These are phyloP conservation scores for Macrophya alboannulata DNA, from an alignment of 2,888 invertebrate genomes.

Conservation along the genomic window DNA sequence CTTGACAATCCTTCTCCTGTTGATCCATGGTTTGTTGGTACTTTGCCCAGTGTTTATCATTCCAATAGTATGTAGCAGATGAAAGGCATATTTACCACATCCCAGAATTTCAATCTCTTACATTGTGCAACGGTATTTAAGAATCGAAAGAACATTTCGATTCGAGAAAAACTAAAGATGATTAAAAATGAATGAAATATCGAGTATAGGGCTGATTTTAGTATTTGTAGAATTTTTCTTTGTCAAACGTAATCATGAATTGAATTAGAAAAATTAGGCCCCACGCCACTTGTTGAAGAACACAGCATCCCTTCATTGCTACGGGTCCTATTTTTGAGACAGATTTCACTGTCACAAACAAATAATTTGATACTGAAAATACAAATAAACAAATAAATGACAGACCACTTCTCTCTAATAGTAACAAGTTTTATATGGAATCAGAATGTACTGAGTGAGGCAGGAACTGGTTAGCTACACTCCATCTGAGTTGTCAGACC, in stretches of 20 bases:
- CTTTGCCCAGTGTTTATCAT: constrained; percentile 23
- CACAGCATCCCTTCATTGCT: constrained; percentile 4
- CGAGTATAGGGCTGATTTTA: not conserved
- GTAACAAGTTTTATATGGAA: not conserved
- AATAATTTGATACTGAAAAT: not conserved
- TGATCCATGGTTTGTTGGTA: constrained; percentile 70
- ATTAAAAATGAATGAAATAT: not conserved
- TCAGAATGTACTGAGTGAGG: not conserved
- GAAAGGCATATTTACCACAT: not conserved
- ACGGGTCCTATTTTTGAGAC: not conserved
- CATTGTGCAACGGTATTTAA: not conserved
- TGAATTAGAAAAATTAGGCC: not conserved
- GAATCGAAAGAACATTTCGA: not conserved
- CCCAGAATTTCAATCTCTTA: not conserved
- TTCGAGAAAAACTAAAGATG: not conserved
- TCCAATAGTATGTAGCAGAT: not conserved
- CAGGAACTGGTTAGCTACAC: not conserved
- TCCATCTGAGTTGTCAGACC: constrained; percentile 24
- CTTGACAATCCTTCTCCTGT: constrained; percentile 72
- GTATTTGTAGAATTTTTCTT: not conserved
- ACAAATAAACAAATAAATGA: not conserved
- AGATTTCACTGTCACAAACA: not conserved
- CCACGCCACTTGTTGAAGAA: not conserved
- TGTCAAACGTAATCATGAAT: not conserved
- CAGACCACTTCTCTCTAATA: not conserved